A percentile compares a stretch with the other conserved stretches of the same genome.
phyloP scores from a whole-genome alignment of 2,888 invertebrate genomes.

The Apotomis capreana region DNA sequence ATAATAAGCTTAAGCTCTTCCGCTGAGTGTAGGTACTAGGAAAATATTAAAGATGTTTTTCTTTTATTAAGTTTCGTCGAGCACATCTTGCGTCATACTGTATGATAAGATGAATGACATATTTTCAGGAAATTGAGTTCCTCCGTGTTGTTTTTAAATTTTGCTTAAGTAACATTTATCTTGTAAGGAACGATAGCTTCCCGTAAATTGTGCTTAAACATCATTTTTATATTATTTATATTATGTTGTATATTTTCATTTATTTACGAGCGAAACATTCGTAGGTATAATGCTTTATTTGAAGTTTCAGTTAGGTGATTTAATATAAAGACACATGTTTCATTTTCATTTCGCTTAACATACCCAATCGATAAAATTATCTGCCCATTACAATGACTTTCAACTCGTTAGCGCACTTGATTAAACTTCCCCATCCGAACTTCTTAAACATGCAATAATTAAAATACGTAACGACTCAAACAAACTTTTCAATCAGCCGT shows the following conservation, averaged over 20 bases:
- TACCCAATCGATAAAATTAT: slow-evolving; percentile 7
- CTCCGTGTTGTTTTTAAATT: neutral
- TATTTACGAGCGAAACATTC: neutral
- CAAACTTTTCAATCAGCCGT: slow-evolving; percentile 6
- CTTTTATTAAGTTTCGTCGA: slow-evolving; percentile 11
- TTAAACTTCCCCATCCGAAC: neutral
- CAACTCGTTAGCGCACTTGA: neutral
- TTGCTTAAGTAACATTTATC: neutral
- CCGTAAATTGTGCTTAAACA: neutral
- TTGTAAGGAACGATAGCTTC: neutral
- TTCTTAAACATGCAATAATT: slow-evolving; percentile 2
- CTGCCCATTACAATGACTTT: too few species aligned
- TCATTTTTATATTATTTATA: neutral
- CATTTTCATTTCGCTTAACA: neutral
- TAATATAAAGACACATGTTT: neutral
- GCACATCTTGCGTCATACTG: slow-evolving; percentile 15
- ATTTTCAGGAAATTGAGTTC: slow-evolving; percentile 13
- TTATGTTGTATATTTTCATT: too few species aligned
- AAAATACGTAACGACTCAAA: slow-evolving; percentile 1
- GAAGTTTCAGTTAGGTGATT: neutral
- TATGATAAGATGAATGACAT: slow-evolving; percentile 2
- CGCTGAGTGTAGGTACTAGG: neutral
- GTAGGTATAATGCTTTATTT: neutral
- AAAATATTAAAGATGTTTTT: neutral
- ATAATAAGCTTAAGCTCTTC: too few species aligned